These are phyloP conservation scores for Caenorhabditis wallacei DNA, from an alignment of 2,888 invertebrate genomes.

Conservation along the genomic window DNA sequence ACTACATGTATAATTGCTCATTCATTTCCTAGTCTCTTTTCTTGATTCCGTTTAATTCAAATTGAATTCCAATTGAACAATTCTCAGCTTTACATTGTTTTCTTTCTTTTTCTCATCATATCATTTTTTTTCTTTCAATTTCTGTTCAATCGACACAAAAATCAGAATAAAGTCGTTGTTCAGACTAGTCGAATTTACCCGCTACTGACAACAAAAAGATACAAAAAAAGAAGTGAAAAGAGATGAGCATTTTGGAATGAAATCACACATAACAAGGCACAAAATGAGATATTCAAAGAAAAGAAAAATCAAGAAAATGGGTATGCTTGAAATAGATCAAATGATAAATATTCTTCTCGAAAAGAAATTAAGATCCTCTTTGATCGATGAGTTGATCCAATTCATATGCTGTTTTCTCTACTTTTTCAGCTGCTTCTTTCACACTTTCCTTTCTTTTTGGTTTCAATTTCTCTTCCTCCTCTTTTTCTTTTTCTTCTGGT, in stretches of 20 bases:
- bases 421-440: constrained; percentile 51
- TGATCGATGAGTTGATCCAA: constrained; percentile 60
- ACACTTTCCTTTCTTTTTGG: constrained; percentile 43
- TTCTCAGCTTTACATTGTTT: constrained; percentile 41
- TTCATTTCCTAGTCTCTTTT: constrained; percentile 55
- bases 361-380: constrained; percentile 49
- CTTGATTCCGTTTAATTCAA: constrained; percentile 26
- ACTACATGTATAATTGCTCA: constrained; percentile 53
- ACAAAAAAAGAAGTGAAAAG: constrained; percentile 1
- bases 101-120: constrained; percentile 16
- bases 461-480: constrained; percentile 24
- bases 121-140: constrained; percentile 14
- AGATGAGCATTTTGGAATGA: constrained; percentile 58
- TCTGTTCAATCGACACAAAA: constrained; percentile 10
- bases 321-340: constrained; percentile 19
- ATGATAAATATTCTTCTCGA: not conserved
- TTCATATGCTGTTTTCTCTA: constrained; percentile 60
- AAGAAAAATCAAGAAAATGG: not conserved
- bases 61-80: constrained; percentile 20
- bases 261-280: constrained; percentile 54
- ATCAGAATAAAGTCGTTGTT: constrained; percentile 50
- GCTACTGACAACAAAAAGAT: constrained; percentile 36
- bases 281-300: constrained; percentile 9
- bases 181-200: constrained; percentile 40
- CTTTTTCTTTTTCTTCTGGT: constrained; percentile 41